Conservation (phyloP, 64 coral and sea anemone species). For the Stylophora pistillata region DNA sequence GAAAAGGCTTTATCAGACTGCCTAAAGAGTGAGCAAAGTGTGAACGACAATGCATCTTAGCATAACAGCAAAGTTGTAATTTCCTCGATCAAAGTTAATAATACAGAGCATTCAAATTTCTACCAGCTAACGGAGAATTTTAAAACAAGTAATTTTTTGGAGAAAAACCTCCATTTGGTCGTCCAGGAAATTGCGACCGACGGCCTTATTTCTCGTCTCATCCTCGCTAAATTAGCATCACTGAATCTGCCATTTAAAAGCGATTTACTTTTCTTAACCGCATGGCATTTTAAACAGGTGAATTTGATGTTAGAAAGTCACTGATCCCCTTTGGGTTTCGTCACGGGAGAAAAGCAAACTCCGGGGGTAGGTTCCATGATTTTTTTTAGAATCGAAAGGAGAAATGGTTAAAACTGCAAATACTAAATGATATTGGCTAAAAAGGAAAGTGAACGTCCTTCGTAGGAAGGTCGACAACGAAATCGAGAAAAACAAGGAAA, state of each 20-base stretch:
- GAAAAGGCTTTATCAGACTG: not conserved
- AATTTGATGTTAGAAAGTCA: constrained; percentile 2
- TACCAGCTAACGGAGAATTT: not conserved
- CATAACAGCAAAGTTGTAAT: not conserved
- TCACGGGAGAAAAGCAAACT: not conserved
- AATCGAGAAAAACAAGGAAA: constrained; percentile 11
- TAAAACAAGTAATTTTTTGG: not conserved
- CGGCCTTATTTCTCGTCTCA: not conserved
- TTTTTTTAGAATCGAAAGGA: not conserved
- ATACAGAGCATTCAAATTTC: not conserved
- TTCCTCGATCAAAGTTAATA: not conserved
- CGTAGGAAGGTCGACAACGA: not conserved
- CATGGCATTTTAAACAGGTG: constrained; percentile 51
- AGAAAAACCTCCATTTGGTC: not conserved
- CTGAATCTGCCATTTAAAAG: not conserved
- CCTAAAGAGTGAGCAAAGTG: constrained; percentile 35
- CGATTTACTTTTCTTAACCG: constrained; percentile 15
- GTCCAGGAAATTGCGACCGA: not conserved
- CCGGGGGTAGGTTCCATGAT: not conserved
- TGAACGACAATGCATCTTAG: constrained; percentile 3
- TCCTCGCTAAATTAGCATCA: constrained; percentile 14
- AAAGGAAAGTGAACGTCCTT: not conserved
- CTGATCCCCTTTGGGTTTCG: not conserved
- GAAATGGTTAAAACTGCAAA: not conserved
- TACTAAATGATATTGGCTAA: not conserved